Conservation (phyloP, 1,140 invertebrate species). For the Papilio aristodemus region DNA sequence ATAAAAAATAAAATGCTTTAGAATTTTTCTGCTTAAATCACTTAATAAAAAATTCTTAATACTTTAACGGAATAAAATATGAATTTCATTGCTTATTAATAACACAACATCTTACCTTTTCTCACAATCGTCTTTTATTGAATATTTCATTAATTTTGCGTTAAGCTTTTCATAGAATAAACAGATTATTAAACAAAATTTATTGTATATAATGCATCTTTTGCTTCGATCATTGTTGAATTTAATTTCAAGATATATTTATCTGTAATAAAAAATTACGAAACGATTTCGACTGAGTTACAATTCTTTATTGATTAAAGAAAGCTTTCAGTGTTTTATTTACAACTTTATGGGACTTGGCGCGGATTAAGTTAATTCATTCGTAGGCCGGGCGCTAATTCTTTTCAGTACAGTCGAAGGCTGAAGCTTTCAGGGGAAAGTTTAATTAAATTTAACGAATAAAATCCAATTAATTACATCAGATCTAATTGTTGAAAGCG, state of each 20-base stretch:
- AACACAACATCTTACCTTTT: not conserved
- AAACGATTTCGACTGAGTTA: slow-evolving; percentile 10
- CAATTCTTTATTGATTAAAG: slow-evolving; percentile 26
- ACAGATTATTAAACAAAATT: slow-evolving; percentile 26
- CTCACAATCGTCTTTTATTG: slow-evolving; percentile 1
- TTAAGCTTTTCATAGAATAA: slow-evolving; percentile 33
- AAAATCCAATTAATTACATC: slow-evolving; percentile 13
- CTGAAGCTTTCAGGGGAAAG: slow-evolving; percentile 16
- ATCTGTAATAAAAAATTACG: slow-evolving; percentile 18
- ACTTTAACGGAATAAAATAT: slow-evolving; percentile 38
- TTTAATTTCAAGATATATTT: not conserved
- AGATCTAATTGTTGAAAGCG: slow-evolving; percentile 31
- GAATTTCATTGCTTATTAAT: not conserved
- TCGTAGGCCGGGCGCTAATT: slow-evolving; percentile 19
- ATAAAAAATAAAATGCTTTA: slow-evolving; percentile 48
- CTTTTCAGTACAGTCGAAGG: slow-evolving; percentile 12
- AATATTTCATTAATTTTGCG: not conserved
- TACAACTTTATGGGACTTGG: slow-evolving; percentile 27
- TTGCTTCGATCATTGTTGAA: not conserved
- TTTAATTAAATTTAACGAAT: slow-evolving; percentile 29
- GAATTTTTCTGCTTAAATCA: slow-evolving; percentile 42
- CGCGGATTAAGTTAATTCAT: slow-evolving; percentile 20
- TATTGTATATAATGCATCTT: slow-evolving; percentile 11
- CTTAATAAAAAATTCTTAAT: slow-evolving; percentile 43
- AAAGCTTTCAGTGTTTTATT: slow-evolving; percentile 30